Percentiles rank a stretch among this genome's conserved stretches.
These are phyloP conservation scores for Eleutherodactylus coqui DNA, from an alignment of 2,797 vertebrate genomes.

Conservation along the genomic window DNA sequence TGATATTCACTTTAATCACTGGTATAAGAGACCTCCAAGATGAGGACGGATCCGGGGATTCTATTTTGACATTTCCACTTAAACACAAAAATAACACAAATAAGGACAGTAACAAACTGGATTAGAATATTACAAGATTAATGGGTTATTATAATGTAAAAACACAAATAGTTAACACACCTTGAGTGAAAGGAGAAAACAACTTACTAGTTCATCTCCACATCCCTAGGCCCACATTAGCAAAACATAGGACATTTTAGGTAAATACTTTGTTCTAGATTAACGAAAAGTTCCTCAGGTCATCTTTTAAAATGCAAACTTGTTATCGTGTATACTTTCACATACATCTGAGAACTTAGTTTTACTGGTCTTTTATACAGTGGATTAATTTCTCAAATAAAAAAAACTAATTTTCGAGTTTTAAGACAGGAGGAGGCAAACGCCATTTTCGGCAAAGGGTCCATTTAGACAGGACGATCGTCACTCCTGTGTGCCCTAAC, in stretches of 20 bases:
- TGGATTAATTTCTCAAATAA: no score
- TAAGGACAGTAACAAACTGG: neutral
- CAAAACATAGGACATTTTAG: neutral
- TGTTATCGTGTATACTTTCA: neutral
- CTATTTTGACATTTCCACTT: conserved; percentile 90
- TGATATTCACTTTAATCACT: conserved; percentile 97
- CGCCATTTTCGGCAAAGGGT: no score
- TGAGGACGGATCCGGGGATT: conserved; percentile 89
- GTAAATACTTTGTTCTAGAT: neutral
- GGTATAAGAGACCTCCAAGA: conserved; percentile 98
- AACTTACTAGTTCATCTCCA: neutral
- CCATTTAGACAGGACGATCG: no score
- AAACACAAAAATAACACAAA: neutral
- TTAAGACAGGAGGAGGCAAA: no score
- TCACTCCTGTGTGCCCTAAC: no score
- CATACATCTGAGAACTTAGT: neutral
- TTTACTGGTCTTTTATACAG: neutral
- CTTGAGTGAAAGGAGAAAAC: no score
- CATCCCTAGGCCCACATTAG: neutral
- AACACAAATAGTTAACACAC: no score
- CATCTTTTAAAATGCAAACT: neutral
- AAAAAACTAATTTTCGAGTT: no score
- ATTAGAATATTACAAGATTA: neutral
- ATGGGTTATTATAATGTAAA: no score
- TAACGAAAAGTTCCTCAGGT: neutral